These are phyloP conservation scores for Invenusta paracnida DNA, from an alignment of 2,888 invertebrate species.

Conservation along the genomic window DNA sequence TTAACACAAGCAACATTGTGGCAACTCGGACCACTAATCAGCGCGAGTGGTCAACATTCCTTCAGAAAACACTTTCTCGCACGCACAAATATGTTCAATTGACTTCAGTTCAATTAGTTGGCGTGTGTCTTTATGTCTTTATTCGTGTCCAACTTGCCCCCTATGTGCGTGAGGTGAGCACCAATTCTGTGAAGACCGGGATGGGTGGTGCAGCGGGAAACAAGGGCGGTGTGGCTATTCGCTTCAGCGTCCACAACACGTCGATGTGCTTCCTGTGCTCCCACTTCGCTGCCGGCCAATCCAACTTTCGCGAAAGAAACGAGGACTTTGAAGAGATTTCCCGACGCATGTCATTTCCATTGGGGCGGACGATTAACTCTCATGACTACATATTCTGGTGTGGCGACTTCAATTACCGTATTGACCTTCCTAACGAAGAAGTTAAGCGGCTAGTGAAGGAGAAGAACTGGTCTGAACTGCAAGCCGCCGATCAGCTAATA, in stretches of 20 bases:
- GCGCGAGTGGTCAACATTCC: constrained; percentile 86
- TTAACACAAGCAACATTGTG: constrained; percentile 95
- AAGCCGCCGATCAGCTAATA: constrained; percentile 80
- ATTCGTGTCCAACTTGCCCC: constrained; percentile 81
- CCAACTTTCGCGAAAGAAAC: constrained; percentile 86
- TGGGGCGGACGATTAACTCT: constrained; percentile 79
- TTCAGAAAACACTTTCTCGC: constrained; percentile 82
- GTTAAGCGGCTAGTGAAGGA: constrained; percentile 76
- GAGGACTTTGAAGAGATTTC: constrained; percentile 93
- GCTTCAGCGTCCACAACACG: constrained; percentile 82
- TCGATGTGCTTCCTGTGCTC: constrained; percentile 96
- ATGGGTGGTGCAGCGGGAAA: constrained; percentile 94
- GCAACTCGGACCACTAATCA: constrained; percentile 85
- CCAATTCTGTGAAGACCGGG: constrained; percentile 94
- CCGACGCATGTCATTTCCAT: constrained; percentile 67
- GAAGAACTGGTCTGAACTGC: constrained; percentile 71
- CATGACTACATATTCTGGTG: constrained; percentile 99
- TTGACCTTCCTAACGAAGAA: constrained; percentile 89
- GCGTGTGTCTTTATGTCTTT: constrained; percentile 92
- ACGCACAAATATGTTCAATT: constrained; percentile 81
- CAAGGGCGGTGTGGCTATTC: constrained; percentile 88
- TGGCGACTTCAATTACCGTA: constrained; percentile 96
- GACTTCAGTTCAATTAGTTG: constrained; percentile 89
- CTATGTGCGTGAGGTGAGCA: constrained; percentile 80
- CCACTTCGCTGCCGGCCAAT: constrained; percentile 97